Base-by-base conservation (phyloP, 2,113 vertebrate genomes). In the Macquaria ambigua region DNA sequence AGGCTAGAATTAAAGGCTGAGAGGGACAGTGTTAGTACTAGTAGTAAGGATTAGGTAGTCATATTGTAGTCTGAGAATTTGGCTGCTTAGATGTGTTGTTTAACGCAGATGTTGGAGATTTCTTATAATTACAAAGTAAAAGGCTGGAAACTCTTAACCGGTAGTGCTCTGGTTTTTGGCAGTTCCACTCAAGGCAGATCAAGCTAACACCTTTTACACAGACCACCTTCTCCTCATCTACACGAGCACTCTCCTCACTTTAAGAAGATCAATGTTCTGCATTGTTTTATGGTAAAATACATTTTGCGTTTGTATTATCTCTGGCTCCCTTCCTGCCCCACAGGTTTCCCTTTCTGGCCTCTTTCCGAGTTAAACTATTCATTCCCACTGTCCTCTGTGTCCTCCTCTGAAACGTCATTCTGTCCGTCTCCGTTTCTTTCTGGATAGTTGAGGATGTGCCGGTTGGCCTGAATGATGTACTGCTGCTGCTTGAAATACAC, bases 401-500 rank as follows among this genome's bases (percentile, higher is more conserved):
- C 92, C 4, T 93, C 90, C 4, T 92, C 91, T 5, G n/a, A 86
- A 0, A 5, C 55, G 0, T 73, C 84, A 0, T 1, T 64, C 68
- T 46, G 81, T 50, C 46, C 74, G 1, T 76, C 83, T 28, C 12
- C 28, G 2, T 52, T 75, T 1, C 72, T 80, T 31, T 95, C 91
- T 0, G 92, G 92, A 74, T 94, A 96, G 93, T 96, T 94, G 2
- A 96, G 93, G 88, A 96, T 96, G 25, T 90, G 91, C 1, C 95
- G 88, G 85, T 93, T 94, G 62, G 94, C 91, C 70, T 96, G 96
- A 43, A 94, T 92, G 74, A 95, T 67, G 81, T 88, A 95, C 87
- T 96, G 95, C 91, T 96, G 95, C 85, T 96, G 95, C 64, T 94
- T 96, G 87, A 96, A 96, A 59, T 96, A 96, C 37, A 96, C 94